Percentiles rank a stretch among this genome's conserved stretches.
These are phyloP conservation scores for Pandemis cinnamomeana DNA, from an alignment of 2,888 invertebrate genomes.

Conservation along the genomic window DNA sequence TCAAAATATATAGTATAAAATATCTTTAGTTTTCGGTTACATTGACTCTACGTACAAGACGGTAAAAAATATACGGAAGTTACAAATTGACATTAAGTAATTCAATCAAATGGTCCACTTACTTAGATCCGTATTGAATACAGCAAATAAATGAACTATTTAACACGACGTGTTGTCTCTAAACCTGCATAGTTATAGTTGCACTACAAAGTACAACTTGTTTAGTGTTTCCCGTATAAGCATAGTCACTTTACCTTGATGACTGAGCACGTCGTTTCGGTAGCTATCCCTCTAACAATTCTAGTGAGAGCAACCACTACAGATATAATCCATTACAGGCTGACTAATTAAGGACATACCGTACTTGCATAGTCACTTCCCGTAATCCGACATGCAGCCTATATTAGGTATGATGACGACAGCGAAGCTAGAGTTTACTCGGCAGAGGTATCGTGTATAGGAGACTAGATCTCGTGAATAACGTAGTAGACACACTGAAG, in stretches of 20 bases:
- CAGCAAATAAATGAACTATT: too few relatives aligned
- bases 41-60: too few relatives aligned
- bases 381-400: slow-evolving; percentile 12
- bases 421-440: background rate
- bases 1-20: too few relatives aligned
- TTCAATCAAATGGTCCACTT: too few relatives aligned
- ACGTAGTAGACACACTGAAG: background rate
- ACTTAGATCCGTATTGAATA: too few relatives aligned
- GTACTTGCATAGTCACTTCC: slow-evolving; percentile 20
- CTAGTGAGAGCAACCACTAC: slow-evolving; percentile 9
- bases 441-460: background rate
- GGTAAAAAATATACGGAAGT: too few relatives aligned
- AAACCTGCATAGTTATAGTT: background rate
- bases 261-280: slow-evolving; percentile 21
- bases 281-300: slow-evolving; percentile 4
- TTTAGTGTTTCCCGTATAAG: slow-evolving; percentile 7
- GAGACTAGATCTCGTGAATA: background rate
- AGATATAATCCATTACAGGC: slow-evolving; percentile 29
- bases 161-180: too few relatives aligned
- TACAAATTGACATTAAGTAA: too few relatives aligned
- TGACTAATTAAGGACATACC: slow-evolving; percentile 24
- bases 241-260: slow-evolving; percentile 35
- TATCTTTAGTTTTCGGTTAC: too few relatives aligned
- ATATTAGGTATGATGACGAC: background rate
- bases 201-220: background rate